A percentile compares a stretch with the other conserved stretches of the same genome.
These are phyloP conservation scores for Anoncus sp. DNA, from an alignment of 2,888 invertebrate genomes.

Conservation along the genomic window DNA sequence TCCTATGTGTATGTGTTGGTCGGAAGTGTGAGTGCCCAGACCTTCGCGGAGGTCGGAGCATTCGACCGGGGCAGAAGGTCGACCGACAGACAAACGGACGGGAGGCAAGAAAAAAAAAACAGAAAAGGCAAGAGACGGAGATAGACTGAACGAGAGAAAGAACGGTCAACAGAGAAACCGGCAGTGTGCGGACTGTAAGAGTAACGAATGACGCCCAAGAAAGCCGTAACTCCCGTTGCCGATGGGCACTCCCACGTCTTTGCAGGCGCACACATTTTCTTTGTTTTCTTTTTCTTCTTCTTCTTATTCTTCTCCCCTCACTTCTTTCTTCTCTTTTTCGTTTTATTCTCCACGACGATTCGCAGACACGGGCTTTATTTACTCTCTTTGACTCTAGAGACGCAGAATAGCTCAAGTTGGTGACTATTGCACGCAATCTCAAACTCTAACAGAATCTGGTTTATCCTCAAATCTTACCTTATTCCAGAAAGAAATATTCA, in stretches of 20 bases:
- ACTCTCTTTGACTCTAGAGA: conserved; percentile 12
- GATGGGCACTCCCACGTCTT: conserved; percentile 76
- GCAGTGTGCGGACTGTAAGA: conserved; percentile 67
- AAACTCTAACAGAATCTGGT: background rate
- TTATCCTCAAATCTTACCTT: background rate
- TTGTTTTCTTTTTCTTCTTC: conserved; percentile 24
- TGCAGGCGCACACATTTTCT: conserved; percentile 43
- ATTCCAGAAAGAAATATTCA: background rate
- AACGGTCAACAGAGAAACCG: conserved; percentile 23
- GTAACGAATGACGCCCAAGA: conserved; percentile 75
- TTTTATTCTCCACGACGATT: conserved; percentile 27
- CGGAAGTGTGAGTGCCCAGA: conserved; percentile 51
- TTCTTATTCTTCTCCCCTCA: conserved; percentile 10
- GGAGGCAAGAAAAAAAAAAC: conserved; percentile 18
- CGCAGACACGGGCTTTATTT: conserved; percentile 29
- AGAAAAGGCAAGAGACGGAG: conserved; percentile 22
- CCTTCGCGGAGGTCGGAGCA: conserved; percentile 58
- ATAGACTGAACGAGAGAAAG: conserved; percentile 29
- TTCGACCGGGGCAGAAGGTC: conserved; percentile 61
- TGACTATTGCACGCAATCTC: conserved; percentile 21
- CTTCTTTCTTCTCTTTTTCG: background rate
- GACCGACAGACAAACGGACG: conserved; percentile 52
- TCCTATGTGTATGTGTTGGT: conserved; percentile 35
- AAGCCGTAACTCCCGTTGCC: conserved; percentile 75
- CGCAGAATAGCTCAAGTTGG: background rate